phyloP scores from a whole-genome alignment of 2,888 invertebrate species.

The Podotricha telesiphe region DNA sequence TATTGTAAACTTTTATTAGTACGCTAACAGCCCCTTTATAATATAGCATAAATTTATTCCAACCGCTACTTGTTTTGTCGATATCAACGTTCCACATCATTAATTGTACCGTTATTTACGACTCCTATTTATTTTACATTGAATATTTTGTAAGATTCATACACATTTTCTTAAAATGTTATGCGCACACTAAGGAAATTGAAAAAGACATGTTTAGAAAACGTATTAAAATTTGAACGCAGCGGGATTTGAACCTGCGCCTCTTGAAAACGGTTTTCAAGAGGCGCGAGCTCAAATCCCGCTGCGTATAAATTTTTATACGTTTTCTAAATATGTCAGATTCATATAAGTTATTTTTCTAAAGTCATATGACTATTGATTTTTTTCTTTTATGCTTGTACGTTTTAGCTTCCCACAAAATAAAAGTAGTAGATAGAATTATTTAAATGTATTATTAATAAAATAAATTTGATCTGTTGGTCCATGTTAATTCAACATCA shows the following conservation, averaged over 20 bases:
- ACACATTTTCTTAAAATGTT: no score
- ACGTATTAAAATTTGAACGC: no score
- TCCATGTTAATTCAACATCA: no score
- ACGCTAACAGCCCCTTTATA: constrained; percentile 11
- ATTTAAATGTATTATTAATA: neutral
- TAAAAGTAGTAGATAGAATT: neutral
- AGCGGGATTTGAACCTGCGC: no score
- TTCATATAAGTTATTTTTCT: neutral
- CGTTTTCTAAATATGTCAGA: no score
- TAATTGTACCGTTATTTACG: constrained; percentile 29
- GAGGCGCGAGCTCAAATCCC: no score
- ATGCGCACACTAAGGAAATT: no score
- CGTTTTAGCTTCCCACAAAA: neutral
- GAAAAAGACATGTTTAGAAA: no score
- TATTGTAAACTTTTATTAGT: constrained; percentile 8
- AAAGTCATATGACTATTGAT: neutral
- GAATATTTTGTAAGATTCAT: constrained; percentile 12
- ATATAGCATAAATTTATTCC: constrained; percentile 25
- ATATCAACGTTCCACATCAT: constrained; percentile 35
- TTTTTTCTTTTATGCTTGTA: neutral
- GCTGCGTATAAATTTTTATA: no score
- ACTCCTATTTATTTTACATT: constrained; percentile 15
- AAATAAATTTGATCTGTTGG: no score
- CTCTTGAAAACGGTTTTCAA: no score
- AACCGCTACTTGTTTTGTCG: constrained; percentile 16